These are phyloP conservation scores for Drepana falcataria DNA, from an alignment of 2,888 invertebrate genomes.

Conservation along the genomic window DNA sequence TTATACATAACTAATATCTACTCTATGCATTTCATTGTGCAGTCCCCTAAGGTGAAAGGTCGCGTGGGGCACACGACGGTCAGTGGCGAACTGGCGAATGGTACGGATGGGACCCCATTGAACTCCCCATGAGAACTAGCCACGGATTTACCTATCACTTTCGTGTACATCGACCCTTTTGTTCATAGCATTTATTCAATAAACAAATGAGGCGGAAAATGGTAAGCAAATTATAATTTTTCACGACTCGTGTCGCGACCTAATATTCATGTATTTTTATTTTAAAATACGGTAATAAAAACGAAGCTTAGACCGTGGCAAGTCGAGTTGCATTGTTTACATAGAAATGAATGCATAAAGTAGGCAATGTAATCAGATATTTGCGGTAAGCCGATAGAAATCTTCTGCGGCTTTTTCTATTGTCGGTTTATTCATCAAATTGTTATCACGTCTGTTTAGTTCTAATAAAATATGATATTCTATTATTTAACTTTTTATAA, in stretches of 20 bases:
- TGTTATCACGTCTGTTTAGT: conserved; percentile 2
- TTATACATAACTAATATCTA: conserved; percentile 10
- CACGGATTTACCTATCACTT: conserved; percentile 9
- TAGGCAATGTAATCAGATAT: conserved; percentile 34
- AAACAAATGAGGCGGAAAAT: conserved; percentile 12
- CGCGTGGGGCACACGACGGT: conserved; percentile 68
- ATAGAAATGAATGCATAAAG: conserved; percentile 12
- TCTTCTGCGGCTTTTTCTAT: conserved; percentile 21
- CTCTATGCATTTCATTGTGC: conserved; percentile 35
- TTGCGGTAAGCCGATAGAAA: conserved; percentile 24
- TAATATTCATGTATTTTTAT: conserved; percentile 2
- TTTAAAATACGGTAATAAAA: conserved; percentile 1
- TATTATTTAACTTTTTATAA: background rate
- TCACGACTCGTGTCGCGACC: background rate
- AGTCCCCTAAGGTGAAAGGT: conserved; percentile 72
- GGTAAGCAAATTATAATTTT: conserved; percentile 3
- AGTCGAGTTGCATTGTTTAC: conserved; percentile 5
- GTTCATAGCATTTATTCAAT: background rate
- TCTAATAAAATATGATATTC: background rate
- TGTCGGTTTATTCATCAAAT: conserved; percentile 3
- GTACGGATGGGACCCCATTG: conserved; percentile 58
- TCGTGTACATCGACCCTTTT: conserved; percentile 8
- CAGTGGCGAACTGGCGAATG: conserved; percentile 69
- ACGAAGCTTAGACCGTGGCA: conserved; percentile 1
- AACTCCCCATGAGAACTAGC: conserved; percentile 18